Base-by-base conservation (phyloP, 2,888 invertebrate species). In the Eupithecia tripunctaria region DNA sequence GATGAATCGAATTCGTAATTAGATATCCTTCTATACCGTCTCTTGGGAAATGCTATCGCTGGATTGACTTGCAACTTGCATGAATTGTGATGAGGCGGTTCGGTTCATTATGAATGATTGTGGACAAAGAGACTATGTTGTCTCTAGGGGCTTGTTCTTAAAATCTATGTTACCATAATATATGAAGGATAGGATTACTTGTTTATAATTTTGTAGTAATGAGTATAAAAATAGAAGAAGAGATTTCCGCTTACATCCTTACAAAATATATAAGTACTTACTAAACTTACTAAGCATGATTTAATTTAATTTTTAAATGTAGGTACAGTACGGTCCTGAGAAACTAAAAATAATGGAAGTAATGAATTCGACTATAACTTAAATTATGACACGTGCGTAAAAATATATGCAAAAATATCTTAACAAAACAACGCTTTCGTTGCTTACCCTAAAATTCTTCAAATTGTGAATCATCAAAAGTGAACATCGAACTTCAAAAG, bases 1-100 rank as follows among this genome's bases (percentile, higher is more conserved):
- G 87, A 82, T 81, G 85, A 87, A 89, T 91, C 89, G 90, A 91
- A 91, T 91, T 89, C 86, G 87, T 93, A 94, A 94, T 94, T 93
- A 93, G 90, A 91, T 90, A 89, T 87, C 83, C 83, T 84, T 86
- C 85, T 86, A n/a, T n/a, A 84, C 72, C 73, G 84, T 88, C 94
- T 89, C 76, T 72, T 32, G 94, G 94, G 94, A 93, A 92, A 93
- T 93, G 84, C 87, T 84, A 83, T 85, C 80, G 82, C 78, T 81
- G 85, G 85, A 87, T 87, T 88, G 89, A 89, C 86, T 82, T 85
- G 86, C 86, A 89, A 88, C 87, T 83, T 76, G 86, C 86, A 90
- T 89, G 84, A 85, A 87, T 89, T 86, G 83, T 71, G 70, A 73
- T 79, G 78, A 79, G 73, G 71, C 78, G 78, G 81, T 82, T 80